phyloP scores from a whole-genome alignment of 2,797 vertebrate genomes.

The Crocodylus rhombifer region DNA sequence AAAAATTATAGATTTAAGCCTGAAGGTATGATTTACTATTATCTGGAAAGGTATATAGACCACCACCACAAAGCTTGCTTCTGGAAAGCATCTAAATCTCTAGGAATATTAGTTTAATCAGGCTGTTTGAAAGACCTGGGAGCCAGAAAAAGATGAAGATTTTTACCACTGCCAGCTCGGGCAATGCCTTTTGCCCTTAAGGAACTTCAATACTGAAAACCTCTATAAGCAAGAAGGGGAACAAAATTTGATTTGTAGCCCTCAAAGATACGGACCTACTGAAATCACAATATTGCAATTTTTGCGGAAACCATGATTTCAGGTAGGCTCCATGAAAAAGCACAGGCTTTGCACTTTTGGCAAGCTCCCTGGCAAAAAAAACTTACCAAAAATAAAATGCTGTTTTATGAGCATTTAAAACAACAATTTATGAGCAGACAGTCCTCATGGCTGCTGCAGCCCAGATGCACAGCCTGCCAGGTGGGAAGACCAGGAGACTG shows the following conservation, averaged over 20 bases:
- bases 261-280: neutral
- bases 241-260: neutral
- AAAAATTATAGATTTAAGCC: neutral
- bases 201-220: neutral
- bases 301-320: too few species aligned
- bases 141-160: neutral
- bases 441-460: too few species aligned
- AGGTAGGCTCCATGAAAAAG: too few species aligned
- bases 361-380: too few species aligned
- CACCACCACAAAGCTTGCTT: neutral
- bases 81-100: neutral
- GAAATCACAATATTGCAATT: too few species aligned
- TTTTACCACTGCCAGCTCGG: neutral
- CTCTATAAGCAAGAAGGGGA: neutral
- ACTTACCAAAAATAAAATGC: too few species aligned
- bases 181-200: neutral
- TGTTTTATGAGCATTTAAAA: too few species aligned
- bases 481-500: too few species aligned
- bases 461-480: too few species aligned
- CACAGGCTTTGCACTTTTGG: too few species aligned
- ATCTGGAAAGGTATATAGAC: neutral
- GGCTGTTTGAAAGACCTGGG: neutral
- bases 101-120: neutral
- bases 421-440: too few species aligned
- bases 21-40: neutral